Base-by-base conservation (phyloP, 1,140 invertebrate genomes). In the Myzus persicae region DNA sequence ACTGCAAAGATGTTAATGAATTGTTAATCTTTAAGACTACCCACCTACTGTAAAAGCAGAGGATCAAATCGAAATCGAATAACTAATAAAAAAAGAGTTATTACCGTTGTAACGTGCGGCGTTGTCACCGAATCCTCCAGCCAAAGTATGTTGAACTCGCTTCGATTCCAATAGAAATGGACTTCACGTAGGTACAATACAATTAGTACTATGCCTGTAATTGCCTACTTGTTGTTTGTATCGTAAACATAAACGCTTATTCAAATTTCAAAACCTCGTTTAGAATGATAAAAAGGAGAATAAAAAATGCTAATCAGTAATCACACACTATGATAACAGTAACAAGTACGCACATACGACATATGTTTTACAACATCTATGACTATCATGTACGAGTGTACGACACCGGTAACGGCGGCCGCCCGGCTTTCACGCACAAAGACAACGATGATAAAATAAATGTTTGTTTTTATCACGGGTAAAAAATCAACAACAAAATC, bases 211-310 rank as follows among this genome's bases (percentile, higher is more conserved):
- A 67, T 67, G 11, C 59, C n/a, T n/a, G n/a, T n/a, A n/a, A n/a
- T n/a, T n/a, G n/a, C n/a, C 11, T n/a, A 18, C 14, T 76, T 3
- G 54, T 26, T 31, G 59, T 67, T n/a, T n/a, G 14, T 14, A 31
- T 0, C 31, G n/a, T 31, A 51, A 51, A 6, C 31, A 67, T 11
- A 4, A 67, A 20, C 14, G 18, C n/a, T 20, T 38, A 87, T 87
- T 87, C 84, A 87, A 87, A 87, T 31, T 87, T 42, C 38, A 87
- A 87, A 87, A 87, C 84, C 84, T 87, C 84, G 84, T 87, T 87
- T 87, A 40, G 40, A n/a, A 46, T 87, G 84, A 87, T 42, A 87
- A 87, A 40, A 67, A 31, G 8, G 24, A 67, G 59, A n/a, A 67
- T 48, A 67, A n/a, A 7, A 11, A 67, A 67, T 31, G 31, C 9